Evolutionary conservation across 2,113 vertebrate genomes (phyloP), one percentile per base, ranked within the genome.

Genomic region (Mormyrus iriodes): DNA sequence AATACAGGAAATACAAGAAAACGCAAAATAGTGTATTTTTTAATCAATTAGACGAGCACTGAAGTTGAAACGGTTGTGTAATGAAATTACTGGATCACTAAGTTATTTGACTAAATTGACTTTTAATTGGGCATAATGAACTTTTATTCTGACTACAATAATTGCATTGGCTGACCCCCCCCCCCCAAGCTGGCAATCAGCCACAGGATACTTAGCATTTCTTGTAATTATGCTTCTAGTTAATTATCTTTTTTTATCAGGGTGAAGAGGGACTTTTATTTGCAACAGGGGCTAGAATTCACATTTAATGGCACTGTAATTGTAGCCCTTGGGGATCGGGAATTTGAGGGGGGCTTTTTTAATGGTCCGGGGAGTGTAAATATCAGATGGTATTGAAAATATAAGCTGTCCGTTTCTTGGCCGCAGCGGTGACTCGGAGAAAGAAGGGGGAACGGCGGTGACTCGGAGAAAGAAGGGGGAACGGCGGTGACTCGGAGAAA

Each of bases 121-220:
- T 95, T 95, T 94, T 94, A 95, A 95, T 94, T 95, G 93, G 90
- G 88, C 92, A 92, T 93, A 93, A 94, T 93, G 94, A 92, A 94
- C 93, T 94, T 69, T 92, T 89, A 91, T 94, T 93, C 92, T 91
- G 86, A 92, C 90, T 94, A 91, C 92, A 94, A 93, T 95, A 94
- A 95, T 95, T 93, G 93, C 91, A 91, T 93, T 93, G 92, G 91
- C 91, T 92, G 92, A 93, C 92, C 93, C 91, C 91, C 89, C 94
- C 90, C 93, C 94, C 82, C 39, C 21, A 84, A 93, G 91, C 94
- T 92, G 91, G 92, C 92, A 91, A 91, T 91, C 91, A 90, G 93
- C 90, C 92, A 87, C 88, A 92, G 91, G 88, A 53, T 90, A 89
- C 91, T 92, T 92, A 93, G 90, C 93, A 90, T 91, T 92, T 92